A percentile compares a stretch with the other conserved stretches of the same genome.
Conservation (phyloP, 2,797 vertebrate species). For the Okamejei kenojei region DNA sequence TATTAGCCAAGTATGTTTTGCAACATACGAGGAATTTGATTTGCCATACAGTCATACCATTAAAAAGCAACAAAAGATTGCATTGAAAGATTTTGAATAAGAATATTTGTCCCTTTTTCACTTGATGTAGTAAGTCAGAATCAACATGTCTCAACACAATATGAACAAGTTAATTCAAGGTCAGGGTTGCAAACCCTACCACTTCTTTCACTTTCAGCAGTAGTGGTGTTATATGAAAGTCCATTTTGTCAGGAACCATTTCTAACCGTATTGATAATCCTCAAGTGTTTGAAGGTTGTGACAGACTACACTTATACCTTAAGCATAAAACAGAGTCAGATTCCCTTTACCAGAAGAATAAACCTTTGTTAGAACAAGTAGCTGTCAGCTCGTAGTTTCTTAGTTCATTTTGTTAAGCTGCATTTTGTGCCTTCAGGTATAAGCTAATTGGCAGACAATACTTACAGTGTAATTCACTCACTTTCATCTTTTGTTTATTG, state of each 20-base stretch:
- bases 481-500: conserved; percentile 25
- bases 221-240: background rate
- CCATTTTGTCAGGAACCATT: conserved; percentile 2
- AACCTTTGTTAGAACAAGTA: conserved; percentile 36
- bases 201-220: conserved; percentile 16
- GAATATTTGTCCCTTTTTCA: conserved; percentile 27
- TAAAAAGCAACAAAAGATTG: too few relatives aligned
- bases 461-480: conserved; percentile 15
- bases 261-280: background rate
- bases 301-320: background rate
- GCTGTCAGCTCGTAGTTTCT: conserved; percentile 32
- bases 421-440: conserved; percentile 7
- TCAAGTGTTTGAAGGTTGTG: background rate
- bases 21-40: too few relatives aligned
- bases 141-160: conserved; percentile 23
- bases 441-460: conserved; percentile 23
- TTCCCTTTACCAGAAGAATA: conserved; percentile 21
- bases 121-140: background rate
- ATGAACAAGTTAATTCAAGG: conserved; percentile 34
- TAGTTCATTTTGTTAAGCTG: conserved; percentile 30
- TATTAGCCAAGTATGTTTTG: too few relatives aligned
- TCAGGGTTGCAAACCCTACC: background rate
- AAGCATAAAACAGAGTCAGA: background rate
- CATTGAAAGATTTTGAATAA: background rate
- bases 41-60: too few relatives aligned